phyloP scores from a whole-genome alignment of 1,140 invertebrate species.

The Condylostylus longicornis region DNA sequence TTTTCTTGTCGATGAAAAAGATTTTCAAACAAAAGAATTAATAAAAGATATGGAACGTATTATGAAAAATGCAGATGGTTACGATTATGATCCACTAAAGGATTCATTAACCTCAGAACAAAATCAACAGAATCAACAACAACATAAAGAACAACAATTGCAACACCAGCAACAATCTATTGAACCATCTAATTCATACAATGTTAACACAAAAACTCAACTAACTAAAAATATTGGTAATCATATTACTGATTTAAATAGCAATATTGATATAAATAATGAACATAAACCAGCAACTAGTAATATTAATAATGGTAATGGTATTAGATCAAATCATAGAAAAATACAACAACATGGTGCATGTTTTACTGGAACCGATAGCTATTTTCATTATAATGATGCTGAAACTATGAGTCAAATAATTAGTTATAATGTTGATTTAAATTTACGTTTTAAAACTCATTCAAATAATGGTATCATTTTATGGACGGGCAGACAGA shows the following conservation, averaged over 20 bases:
- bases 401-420: slow-evolving; percentile 52
- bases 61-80: slow-evolving; percentile 19
- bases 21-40: slow-evolving; percentile 27
- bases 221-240: no score
- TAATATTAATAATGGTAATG: no score
- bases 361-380: slow-evolving; percentile 55
- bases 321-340: neutral
- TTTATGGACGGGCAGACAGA: slow-evolving; percentile 74
- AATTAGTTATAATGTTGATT: slow-evolving; percentile 31
- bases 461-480: slow-evolving; percentile 49
- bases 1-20: slow-evolving; percentile 19
- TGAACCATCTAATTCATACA: no score
- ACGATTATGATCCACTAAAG: slow-evolving; percentile 1
- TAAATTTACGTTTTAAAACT: slow-evolving; percentile 30
- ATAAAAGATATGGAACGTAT: slow-evolving; percentile 29
- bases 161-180: slow-evolving; percentile 12
- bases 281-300: no score
- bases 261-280: slow-evolving; percentile 5
- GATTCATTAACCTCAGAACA: slow-evolving; percentile 7
- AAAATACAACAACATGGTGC: slow-evolving; percentile 31
- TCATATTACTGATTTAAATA: neutral
- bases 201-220: no score
- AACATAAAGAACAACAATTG: neutral
- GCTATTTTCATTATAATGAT: slow-evolving; percentile 48
- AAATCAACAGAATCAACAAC: neutral